Evolutionary conservation across 1,140 invertebrate species (phyloP), one percentile per base, ranked within the genome.

Genomic region (Bacillus rossius): DNA sequence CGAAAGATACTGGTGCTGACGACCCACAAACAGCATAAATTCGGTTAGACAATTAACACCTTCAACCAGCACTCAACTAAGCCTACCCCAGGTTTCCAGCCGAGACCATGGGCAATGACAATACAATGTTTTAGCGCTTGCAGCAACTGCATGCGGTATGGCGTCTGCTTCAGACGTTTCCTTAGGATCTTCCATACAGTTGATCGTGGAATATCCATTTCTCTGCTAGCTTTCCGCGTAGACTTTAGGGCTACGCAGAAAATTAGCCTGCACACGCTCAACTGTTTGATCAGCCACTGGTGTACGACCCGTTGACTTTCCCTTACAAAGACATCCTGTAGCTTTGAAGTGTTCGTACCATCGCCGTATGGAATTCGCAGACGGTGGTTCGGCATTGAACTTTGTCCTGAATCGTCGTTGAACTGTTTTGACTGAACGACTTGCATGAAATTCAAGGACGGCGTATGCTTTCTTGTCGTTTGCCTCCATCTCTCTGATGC

Each of bases 111-210:
- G n/a, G n/a, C n/a, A n/a, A n/a, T n/a, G n/a, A n/a, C n/a, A n/a
- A n/a, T n/a, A n/a, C n/a, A n/a, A n/a, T n/a, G 22, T 38, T 22
- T 42, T 3, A 60, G 59, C 37, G 52, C 45, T 53, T 60, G 59
- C 25, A 56, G 20, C 22, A 60, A 29, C 3, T 55, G 53, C 26
- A 60, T 7, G 26, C 45, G 48, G 47, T 51, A 61, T 0, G 54
- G 34, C 26, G 41, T 59, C 34, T 45, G 22, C 40, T 43, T 22
- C 61, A 61, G 47, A 40, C 52, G 16, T 55, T 55, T 55, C 20
- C 52, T 29, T 51, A 61, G 22, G 19, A 61, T 55, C 38, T 51
- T 58, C 60, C 60, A 52, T 38, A 61, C 55, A 38, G 55, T 62
- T 37, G 61, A 34, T 48, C 59, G 57, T 25, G 57, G 23, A 55